Percentiles rank a stretch among this genome's conserved stretches.
These are phyloP conservation scores for Phaedon cochleariae DNA, from an alignment of 2,888 invertebrate genomes.

Conservation along the genomic window DNA sequence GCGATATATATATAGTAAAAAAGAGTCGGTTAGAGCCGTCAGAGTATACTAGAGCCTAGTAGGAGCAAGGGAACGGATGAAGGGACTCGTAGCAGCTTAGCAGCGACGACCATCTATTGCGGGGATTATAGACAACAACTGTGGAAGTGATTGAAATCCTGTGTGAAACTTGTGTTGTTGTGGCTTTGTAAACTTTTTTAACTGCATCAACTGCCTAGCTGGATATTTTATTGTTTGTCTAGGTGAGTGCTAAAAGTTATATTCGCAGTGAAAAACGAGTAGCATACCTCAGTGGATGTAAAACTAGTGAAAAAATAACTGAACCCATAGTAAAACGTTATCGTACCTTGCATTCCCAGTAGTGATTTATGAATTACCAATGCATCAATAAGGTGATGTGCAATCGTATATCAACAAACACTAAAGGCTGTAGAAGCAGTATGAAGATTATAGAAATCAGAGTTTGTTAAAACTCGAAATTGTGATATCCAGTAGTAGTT, in stretches of 20 bases:
- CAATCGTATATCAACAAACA: no score
- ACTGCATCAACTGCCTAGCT: slow-evolving; percentile 5
- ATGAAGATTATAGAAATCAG: no score
- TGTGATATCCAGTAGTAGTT: no score
- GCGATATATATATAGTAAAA: slow-evolving; percentile 22
- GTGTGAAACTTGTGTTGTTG: slow-evolving; percentile 22
- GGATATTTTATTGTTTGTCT: slow-evolving; percentile 12
- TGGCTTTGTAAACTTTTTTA: slow-evolving; percentile 4
- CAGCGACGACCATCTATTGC: not conserved
- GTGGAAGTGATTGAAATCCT: slow-evolving; percentile 8
- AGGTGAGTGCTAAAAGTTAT: slow-evolving; percentile 3
- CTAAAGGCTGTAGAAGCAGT: no score
- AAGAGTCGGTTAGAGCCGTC: not conserved
- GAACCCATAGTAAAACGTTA: no score
- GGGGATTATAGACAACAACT: not conserved
- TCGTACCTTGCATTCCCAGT: no score
- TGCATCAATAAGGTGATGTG: no score
- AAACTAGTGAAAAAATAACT: no score
- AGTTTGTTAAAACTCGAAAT: no score
- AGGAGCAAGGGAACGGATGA: not conserved
- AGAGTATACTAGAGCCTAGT: not conserved
- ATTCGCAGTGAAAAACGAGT: no score
- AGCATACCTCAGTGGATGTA: no score
- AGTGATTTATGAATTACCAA: no score
- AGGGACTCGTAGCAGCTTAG: not conserved